Base-by-base conservation (phyloP, 2,797 vertebrate species). In the Ceyx erithaca region DNA sequence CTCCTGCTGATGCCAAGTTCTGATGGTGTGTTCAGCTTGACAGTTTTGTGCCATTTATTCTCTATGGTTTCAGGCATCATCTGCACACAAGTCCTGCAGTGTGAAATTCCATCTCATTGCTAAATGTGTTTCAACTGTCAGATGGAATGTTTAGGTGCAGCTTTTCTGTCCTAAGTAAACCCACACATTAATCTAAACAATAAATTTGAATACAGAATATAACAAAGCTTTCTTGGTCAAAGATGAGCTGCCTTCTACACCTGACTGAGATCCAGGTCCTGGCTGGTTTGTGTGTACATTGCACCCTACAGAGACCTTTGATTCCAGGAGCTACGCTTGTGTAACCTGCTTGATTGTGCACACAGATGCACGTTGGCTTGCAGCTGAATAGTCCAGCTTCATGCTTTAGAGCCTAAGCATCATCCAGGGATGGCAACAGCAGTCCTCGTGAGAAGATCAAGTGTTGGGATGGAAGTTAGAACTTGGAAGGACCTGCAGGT, bases 341-440 rank as follows among this genome's bases (percentile, higher is more conserved):
- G 59, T 79, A 87, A 80, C 40, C 20, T 78, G 23, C 58, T 86
- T 86, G 64, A 70, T 40, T 91, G 68, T 93, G 80, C 84, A 77
- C 79, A 94, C 52, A 88, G 73, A 63, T 73, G 68, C 81, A 61
- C 66, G 49, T 91, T 85, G 93, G 70, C 87, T 93, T 92, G 64
- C 95, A 95, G 83, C 87, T 35, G 57, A 80, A 77, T 91, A 90
- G 75, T 73, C 69, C 78, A 92, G 78, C 91, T 79, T 89, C 90
- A 91, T 86, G 80, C 75, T 81, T 91, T 61, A 94, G 87, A 88
- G 64, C 43, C 59, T 87, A 72, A 95, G 40, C 83, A 80, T 93
- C 83, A 51, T 48, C 59, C 71, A 92, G 64, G 76, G 87, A 55
- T 87, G 87, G 72, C 58, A 94, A 63, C 69, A 87, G 9, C 70